Base-by-base conservation (phyloP, 2,113 vertebrate species). In the Indicator maculatus region DNA sequence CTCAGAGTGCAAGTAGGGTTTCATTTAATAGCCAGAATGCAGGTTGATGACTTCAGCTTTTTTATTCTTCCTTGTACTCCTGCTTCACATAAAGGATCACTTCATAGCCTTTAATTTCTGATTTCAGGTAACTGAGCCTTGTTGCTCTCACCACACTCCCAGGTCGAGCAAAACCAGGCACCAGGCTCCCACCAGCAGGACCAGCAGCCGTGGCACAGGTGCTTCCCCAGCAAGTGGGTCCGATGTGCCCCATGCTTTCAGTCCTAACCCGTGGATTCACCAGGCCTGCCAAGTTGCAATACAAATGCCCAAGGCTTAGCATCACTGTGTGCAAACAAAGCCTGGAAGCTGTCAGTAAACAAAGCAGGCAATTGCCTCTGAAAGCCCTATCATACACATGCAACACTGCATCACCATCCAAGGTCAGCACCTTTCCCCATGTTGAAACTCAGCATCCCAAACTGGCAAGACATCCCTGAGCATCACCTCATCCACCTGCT, bases 201-300 rank as follows among this genome's bases (percentile, higher is more conserved):
- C 28, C 67, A 38, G 63, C 23, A 52, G 70, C n/a, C 2, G 1
- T 23, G 50, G 83, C 74, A 88, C n/a, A 12, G 61, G 15, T 2
- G 1, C 23, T 10, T 53, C 23, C 45, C 61, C 59, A 77, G 41
- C 3, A 2, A 50, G 26, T 0, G 31, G 44, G 83, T 36, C 67
- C 9, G 1, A 44, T 1, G 6, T 45, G 16, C 47, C 33, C 26
- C 15, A 0, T 5, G 1, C 7, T 4, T 60, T 88, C 3, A 3
- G 31, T 93, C 95, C n/a, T 14, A 5, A 56, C 10, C 17, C 1
- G 2, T 1, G 3, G 50, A 50, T 33, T 47, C 65, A 30, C 24
- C 72, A 56, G 63, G 58, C 27, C 53, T 65, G 61, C 55, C 91
- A 85, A 58, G 53, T 7, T 2, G 15, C 67, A 78, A 53, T 9